Evolutionary conservation across 2,888 invertebrate genomes (phyloP), one percentile per base, ranked within the genome.

Genomic region (Caenorhabditis uteleia): DNA sequence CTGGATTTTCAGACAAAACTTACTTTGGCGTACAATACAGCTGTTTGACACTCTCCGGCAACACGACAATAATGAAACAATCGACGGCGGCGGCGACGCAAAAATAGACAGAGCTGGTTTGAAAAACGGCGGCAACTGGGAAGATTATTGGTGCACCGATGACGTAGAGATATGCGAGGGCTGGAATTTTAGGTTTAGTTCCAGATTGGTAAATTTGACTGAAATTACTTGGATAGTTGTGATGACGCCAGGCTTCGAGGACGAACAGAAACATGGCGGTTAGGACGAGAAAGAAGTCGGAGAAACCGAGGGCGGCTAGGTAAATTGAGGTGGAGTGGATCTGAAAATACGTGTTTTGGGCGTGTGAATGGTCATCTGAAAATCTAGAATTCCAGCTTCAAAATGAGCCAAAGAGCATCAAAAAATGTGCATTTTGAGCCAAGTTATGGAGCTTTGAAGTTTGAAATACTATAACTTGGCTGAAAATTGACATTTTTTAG

Each of bases 191-290:
- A 26, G n/a, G 16, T n/a, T 6, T 8, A 21, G 18, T 23, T 38
- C 12, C 21, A 5, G 20, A 16, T 26, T 16, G 14, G 29, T 29
- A 40, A 25, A 18, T n/a, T n/a, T n/a, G 10, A 31, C 5, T 6
- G 18, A 7, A 26, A 60, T 40, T 54, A 79, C 79, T 56, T 18
- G 76, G 75, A 61, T 78, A 70, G 20, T 77, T 70, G 55, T 82
- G 82, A 64, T 82, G 82, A 33, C 82, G 38, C 82, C 82, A 82
- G 1, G 82, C 77, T 50, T 82, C 82, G 42, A 82, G 58, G 18
- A 81, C 82, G 50, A 82, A 82, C 34, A 82, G 62, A 50, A 82
- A 82, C 78, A 82, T 79, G 7, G 82, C 82, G 1, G 79, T 79
- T 36, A 80, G 66, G 12, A 82, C 77, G 43, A 82, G 69, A 38